Conservation (phyloP, 2,797 vertebrate genomes). For the Sebastes ruberrimus region DNA sequence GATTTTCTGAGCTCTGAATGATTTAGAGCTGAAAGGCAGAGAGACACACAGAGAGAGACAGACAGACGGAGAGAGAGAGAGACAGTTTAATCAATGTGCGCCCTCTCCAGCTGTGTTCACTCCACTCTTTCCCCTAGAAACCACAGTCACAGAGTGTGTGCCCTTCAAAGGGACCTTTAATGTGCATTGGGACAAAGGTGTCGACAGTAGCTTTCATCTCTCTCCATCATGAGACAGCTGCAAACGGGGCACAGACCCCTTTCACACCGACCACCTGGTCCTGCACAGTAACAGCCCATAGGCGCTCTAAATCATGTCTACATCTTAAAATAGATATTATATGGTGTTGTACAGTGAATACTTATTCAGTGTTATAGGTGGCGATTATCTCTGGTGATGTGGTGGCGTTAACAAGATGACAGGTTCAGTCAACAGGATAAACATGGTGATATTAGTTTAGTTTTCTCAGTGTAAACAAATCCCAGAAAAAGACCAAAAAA, state of each 20-base stretch:
- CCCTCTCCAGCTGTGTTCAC: constrained; percentile 48
- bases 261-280: constrained; percentile 43
- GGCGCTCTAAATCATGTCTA: not conserved
- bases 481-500: not conserved
- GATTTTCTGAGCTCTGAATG: constrained; percentile 32
- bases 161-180: constrained; percentile 77
- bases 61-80: not conserved
- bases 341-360: not conserved
- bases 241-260: not conserved
- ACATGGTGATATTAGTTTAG: not conserved
- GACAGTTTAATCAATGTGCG: constrained; percentile 22
- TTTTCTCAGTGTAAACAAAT: not conserved
- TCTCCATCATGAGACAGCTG: constrained; percentile 53
- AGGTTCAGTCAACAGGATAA: not conserved
- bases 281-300: not conserved
- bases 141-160: constrained; percentile 20
- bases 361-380: not conserved
- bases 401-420: not conserved
- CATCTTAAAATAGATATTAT: not conserved
- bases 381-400: not conserved
- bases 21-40: constrained; percentile 20
- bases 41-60: not conserved
- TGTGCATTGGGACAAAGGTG: constrained; percentile 67
- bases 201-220: constrained; percentile 65
- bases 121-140: constrained; percentile 22